Evolutionary conservation across 2,113 vertebrate genomes (phyloP), one percentile per base, ranked within the genome.

Genomic region (Pampusana beccarii): DNA sequence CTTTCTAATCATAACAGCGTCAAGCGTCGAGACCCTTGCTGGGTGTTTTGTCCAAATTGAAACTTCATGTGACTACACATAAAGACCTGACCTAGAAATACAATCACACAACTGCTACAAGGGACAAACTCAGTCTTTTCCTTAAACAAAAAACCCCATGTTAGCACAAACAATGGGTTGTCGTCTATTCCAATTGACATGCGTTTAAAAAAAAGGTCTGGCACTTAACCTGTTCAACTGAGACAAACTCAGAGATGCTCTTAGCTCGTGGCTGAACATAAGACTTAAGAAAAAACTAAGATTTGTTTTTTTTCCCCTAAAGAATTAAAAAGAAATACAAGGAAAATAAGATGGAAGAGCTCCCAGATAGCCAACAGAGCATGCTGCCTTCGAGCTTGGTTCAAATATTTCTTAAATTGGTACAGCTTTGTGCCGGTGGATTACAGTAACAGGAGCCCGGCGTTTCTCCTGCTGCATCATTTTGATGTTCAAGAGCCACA

Each of bases 31-130:
- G 92, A 8, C 80, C 58, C 78, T 93, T 65, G 42, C 44, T 36
- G 94, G 80, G 92, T 78, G 86, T 95, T 96, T 82, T 82, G 83
- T 72, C 58, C 86, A 92, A 66, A 69, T 21, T 85, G 92, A 71
- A 93, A 81, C 69, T 94, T 87, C 66, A 65, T 79, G 93, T 89
- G 80, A 81, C 75, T 74, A 17, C 65, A 44, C 65, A 86, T 69
- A 65, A 95, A 93, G 77, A 74, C 80, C 72, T 95, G 95, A 92
- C 93, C 95, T 87, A 94, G 90, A 96, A 96, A 96, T 67, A 84
- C 44, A 67, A 24, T 33, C 48, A 19, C 8, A 11, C 9, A 66
- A 38, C 71, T 61, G 79, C 81, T 51, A 24, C 6, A 2, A 77
- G 78, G 85, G 79, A 95, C 67, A 90, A 92, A 36, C 9, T 17